phyloP scores from a whole-genome alignment of 2,797 vertebrate species.

The Anas flavirostris region DNA sequence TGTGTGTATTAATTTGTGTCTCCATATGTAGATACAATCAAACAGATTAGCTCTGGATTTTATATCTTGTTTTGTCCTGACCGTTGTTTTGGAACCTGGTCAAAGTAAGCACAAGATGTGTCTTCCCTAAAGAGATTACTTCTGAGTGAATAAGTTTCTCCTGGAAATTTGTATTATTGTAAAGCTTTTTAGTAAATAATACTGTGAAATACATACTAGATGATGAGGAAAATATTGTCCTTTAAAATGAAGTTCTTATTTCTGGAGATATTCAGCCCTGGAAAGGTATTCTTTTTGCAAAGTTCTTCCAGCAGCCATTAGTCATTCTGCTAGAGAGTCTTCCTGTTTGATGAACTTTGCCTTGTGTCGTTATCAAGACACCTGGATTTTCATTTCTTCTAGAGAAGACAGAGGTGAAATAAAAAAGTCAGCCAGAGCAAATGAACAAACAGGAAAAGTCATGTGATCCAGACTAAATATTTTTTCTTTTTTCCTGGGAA shows the following conservation, averaged over 20 bases:
- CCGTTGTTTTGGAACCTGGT: not conserved
- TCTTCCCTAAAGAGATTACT: not conserved
- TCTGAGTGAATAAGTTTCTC: slow-evolving; percentile 10
- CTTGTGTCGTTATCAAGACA: not conserved
- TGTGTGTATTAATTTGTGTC: not conserved
- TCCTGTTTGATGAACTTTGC: slow-evolving; percentile 50
- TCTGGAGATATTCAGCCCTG: not conserved
- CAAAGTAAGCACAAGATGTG: not conserved
- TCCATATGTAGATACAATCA: not conserved
- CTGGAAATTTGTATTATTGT: not conserved
- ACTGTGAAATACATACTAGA: not conserved
- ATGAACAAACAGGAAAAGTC: not conserved
- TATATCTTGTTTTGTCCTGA: slow-evolving; percentile 16
- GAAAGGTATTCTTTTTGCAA: not conserved
- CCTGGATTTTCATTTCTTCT: not conserved
- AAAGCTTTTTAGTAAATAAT: not conserved
- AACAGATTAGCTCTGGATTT: not conserved
- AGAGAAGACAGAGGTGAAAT: not conserved
- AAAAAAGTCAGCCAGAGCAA: not conserved
- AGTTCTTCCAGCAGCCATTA: not conserved
- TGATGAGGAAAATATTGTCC: not conserved
- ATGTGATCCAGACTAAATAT: not conserved
- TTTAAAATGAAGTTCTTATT: not conserved
- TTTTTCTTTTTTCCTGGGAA: not conserved
- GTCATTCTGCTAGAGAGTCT: not conserved